Conservation (phyloP, 2,113 vertebrate genomes). For the Anthoscopus minutus region DNA sequence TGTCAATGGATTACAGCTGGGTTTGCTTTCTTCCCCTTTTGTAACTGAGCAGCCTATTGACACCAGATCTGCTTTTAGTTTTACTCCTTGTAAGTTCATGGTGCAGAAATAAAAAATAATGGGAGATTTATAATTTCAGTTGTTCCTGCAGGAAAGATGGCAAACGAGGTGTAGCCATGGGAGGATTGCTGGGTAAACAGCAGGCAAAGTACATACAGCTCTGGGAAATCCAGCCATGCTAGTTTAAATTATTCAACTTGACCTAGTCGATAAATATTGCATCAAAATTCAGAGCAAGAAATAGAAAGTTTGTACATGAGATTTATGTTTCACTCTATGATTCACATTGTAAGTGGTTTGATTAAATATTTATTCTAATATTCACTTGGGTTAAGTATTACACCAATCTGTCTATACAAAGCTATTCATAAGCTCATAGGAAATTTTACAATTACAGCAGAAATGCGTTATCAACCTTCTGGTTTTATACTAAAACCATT, state of each 20-base stretch:
- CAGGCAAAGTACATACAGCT: not conserved
- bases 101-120: not conserved
- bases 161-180: not conserved
- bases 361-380: conserved; percentile 73
- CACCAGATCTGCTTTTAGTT: not conserved
- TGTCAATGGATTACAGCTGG: not conserved
- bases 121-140: not conserved
- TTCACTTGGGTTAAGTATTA: conserved; percentile 50
- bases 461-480: not conserved
- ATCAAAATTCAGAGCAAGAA: conserved; percentile 42
- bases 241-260: conserved; percentile 32
- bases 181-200: not conserved
- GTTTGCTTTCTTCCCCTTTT: not conserved
- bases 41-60: not conserved
- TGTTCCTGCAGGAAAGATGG: not conserved
- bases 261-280: conserved; percentile 61
- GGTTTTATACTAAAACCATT: not conserved
- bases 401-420: conserved; percentile 29
- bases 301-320: conserved; percentile 58
- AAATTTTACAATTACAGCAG: conserved; percentile 8
- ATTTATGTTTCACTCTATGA: conserved; percentile 60
- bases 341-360: conserved; percentile 45
- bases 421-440: not conserved
- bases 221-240: not conserved
- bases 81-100: not conserved